Conservation (phyloP, 2,888 invertebrate species). For the Odontocolon sp. region DNA sequence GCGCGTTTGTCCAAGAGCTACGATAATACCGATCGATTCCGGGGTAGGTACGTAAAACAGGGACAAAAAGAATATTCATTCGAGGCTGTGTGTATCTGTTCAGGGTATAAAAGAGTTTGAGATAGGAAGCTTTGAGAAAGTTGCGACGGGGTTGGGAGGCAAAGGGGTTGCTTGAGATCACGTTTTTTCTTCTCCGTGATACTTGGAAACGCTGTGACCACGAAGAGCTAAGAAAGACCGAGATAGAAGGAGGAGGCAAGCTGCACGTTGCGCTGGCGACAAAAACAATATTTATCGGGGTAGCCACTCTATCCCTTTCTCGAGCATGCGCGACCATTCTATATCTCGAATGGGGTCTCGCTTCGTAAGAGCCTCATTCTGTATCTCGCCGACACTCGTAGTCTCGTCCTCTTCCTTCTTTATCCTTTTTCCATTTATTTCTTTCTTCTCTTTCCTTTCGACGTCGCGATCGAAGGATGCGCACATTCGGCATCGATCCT, state of each 20-base stretch:
- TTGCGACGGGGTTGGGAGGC: neutral
- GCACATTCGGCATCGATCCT: conserved; percentile 29
- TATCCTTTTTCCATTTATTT: neutral
- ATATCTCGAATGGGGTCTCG: conserved; percentile 7
- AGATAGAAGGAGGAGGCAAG: conserved; percentile 35
- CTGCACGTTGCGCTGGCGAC: conserved; percentile 58
- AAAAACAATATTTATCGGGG: conserved; percentile 77
- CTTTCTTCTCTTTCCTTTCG: conserved; percentile 27
- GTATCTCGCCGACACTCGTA: conserved; percentile 40
- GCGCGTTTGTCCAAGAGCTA: conserved; percentile 20
- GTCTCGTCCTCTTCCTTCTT: neutral
- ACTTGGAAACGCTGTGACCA: conserved; percentile 69
- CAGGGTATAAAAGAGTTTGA: conserved; percentile 26
- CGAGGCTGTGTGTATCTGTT: neutral
- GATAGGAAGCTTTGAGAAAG: conserved; percentile 44
- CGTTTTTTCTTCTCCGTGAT: conserved; percentile 66
- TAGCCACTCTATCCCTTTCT: conserved; percentile 56
- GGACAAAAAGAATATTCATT: neutral
- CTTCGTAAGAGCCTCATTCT: conserved; percentile 38
- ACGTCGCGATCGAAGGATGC: conserved; percentile 23
- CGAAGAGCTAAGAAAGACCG: conserved; percentile 18
- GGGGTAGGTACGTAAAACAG: neutral
- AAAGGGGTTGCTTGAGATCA: conserved; percentile 38
- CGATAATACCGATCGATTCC: conserved; percentile 40
- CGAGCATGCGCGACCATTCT: conserved; percentile 31